Percentiles rank a stretch among this genome's conserved stretches.
Conservation (phyloP, 2,113 vertebrate genomes). For the Centropus unirufus region DNA sequence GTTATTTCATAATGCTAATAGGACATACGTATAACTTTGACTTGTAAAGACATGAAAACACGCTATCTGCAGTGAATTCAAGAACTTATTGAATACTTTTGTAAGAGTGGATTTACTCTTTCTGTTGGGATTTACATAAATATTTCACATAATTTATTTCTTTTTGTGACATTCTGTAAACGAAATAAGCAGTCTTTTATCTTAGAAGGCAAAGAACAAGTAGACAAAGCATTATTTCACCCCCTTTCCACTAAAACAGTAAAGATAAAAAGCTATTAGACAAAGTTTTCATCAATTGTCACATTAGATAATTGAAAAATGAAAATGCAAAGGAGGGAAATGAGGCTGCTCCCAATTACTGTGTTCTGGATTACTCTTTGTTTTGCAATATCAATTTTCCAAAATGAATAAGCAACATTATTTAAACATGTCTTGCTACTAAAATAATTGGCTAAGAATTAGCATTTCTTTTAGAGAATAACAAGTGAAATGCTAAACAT, state of each 20-base stretch:
- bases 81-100: background rate
- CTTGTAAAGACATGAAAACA: background rate
- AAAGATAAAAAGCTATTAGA: slow-evolving; percentile 13
- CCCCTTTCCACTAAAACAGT: slow-evolving; percentile 27
- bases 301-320: slow-evolving; percentile 41
- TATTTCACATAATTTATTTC: slow-evolving; percentile 20
- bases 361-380: background rate
- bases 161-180: slow-evolving; percentile 15
- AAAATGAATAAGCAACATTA: background rate
- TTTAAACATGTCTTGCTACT: background rate
- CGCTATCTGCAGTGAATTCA: background rate
- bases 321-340: background rate
- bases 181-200: slow-evolving; percentile 44
- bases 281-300: background rate
- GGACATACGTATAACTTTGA: background rate
- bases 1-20: slow-evolving; percentile 13
- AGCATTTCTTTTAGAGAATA: background rate
- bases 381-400: background rate
- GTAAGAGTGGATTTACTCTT: background rate
- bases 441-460: background rate
- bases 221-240: slow-evolving; percentile 8
- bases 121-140: slow-evolving; percentile 41
- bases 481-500: background rate
- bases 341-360: background rate
- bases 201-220: slow-evolving; percentile 15